Base-by-base conservation (phyloP, 1,140 invertebrate species). In the Drosophila sproati region DNA sequence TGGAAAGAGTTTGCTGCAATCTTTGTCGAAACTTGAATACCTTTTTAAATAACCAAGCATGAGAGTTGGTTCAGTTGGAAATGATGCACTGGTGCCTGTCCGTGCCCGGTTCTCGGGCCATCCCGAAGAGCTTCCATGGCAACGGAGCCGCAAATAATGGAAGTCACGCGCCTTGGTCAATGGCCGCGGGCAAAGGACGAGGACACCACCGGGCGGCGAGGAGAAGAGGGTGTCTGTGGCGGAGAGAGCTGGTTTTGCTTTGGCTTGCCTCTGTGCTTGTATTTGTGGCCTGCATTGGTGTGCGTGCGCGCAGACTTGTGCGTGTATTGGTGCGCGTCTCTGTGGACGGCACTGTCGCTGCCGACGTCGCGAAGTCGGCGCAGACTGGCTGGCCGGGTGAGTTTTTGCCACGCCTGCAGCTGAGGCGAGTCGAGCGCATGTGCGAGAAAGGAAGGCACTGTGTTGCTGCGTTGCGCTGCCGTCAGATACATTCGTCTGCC, bases 371-470 rank as follows among this genome's bases (percentile, higher is more conserved):
- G 64, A 45, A 55, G 67, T 28, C 54, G 32, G 47, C 61, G 41
- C 35, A 69, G 34, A 73, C 56, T 60, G 61, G 85, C 34, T 52
- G 50, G 74, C 63, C 54, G 60, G 37, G 35, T 56, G 64, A 56
- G 66, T 56, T 59, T 59, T 82, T 73, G 83, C 79, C 83, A 88
- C 83, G 85, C 82, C 82, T 86, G 61, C 63, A 64, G 52, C 29
- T 7, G 43, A 61, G 37, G 10, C 62, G 39, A 55, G 73, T 54
- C 45, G 45, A 52, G 83, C 83, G 83, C 83, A 89, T 88, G 85
- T 88, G 85, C 86, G 78, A 41, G 78, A 88, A 75, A 85, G 77
- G 83, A 86, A 88, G 80, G 83, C 80, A 80, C 62, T 50, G 47
- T 50, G 50, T 50, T 20, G 54, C 45, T 69, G 63, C 54, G 41